Conservation (phyloP, 1,140 invertebrate species). For the Meteorus sp. region DNA sequence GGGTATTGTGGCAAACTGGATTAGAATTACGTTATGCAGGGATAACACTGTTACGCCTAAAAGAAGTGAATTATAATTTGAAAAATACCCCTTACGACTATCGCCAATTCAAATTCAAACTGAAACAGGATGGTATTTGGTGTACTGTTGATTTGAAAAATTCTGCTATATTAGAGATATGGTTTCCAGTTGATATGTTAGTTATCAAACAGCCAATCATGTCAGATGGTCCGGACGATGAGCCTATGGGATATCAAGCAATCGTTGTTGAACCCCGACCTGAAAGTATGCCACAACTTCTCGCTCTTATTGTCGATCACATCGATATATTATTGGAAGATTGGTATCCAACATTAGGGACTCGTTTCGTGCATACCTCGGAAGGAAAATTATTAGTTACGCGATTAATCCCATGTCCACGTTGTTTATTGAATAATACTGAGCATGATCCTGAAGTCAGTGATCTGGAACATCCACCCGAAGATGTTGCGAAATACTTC, state of each 20-base stretch:
- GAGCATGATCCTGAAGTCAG: conserved; percentile 42
- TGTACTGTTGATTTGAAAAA: conserved; percentile 79
- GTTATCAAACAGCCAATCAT: conserved; percentile 69
- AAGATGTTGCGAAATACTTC: conserved; percentile 35
- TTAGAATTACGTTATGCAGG: conserved; percentile 83
- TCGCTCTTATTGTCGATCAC: conserved; percentile 93
- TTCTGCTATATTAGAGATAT: conserved; percentile 86
- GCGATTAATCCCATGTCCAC: conserved; percentile 89
- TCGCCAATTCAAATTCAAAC: conserved; percentile 65
- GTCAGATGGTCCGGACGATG: conserved; percentile 54
- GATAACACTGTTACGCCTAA: conserved; percentile 78
- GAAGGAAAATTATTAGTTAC: conserved; percentile 95
- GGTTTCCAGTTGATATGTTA: conserved; percentile 77
- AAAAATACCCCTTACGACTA: conserved; percentile 62
- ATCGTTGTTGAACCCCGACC: conserved; percentile 74
- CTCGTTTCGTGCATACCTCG: conserved; percentile 95
- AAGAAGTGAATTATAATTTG: conserved; percentile 73
- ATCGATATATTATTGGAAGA: conserved; percentile 96
- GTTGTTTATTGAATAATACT: conserved; percentile 67
- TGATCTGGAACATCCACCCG: conserved; percentile 43
- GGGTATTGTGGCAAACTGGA: conserved; percentile 96
- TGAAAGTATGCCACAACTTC: conserved; percentile 79
- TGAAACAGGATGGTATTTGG: conserved; percentile 83
- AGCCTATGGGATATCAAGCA: conserved; percentile 67
- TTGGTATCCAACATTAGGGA: conserved; percentile 96